Base-by-base conservation (phyloP, 2,797 vertebrate species). In the Hemibagrus guttatus region DNA sequence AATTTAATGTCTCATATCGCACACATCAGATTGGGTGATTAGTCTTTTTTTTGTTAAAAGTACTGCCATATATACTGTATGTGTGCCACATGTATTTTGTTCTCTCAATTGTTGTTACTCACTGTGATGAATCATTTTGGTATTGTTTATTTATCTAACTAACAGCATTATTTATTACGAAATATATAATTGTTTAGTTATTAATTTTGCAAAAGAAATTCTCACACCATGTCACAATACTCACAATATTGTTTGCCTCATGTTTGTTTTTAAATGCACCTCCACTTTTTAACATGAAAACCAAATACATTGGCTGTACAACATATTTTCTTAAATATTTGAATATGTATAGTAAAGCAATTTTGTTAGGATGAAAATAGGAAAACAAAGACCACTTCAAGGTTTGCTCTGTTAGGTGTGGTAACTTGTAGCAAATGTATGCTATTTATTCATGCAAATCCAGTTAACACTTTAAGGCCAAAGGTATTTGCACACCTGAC, bases 281-380 rank as follows among this genome's bases (percentile, higher is more conserved):
- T 88, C 42, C 16, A 82, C 63, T 88, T 91, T 92, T 87, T 92
- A 93, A 93, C n/a, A 49, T 49, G 52, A 63, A 76, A 52, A 84
- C 92, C 93, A 93, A 94, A 94, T 87, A 84, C 72, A 81, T 90
- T 90, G 92, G 92, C 92, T 94, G 93, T 95, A 92, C 91, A 92
- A 87, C 88, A 85, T 91, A 88, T 93, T 90, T 93, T 93, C 93
- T 92, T 63, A 31, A n/a, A 88, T 86, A 26, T 78, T 88, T 85
- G 83, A 54, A 80, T 76, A 82, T 84, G 69, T 88, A 90, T 23
- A 92, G 86, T 89, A 83, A 83, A 89, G 90, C 82, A 88, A 81
- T 42, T 81, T 87, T 72, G 71, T 12, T 56, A 58, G 17, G 16
- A 68, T 7, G 31, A 74, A 59, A 46, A 42, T 78, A 83, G 68